Percentiles rank a stretch among this genome's conserved stretches.
These are phyloP conservation scores for Orchestia grillus DNA, from an alignment of 1,140 invertebrate species.

Conservation along the genomic window DNA sequence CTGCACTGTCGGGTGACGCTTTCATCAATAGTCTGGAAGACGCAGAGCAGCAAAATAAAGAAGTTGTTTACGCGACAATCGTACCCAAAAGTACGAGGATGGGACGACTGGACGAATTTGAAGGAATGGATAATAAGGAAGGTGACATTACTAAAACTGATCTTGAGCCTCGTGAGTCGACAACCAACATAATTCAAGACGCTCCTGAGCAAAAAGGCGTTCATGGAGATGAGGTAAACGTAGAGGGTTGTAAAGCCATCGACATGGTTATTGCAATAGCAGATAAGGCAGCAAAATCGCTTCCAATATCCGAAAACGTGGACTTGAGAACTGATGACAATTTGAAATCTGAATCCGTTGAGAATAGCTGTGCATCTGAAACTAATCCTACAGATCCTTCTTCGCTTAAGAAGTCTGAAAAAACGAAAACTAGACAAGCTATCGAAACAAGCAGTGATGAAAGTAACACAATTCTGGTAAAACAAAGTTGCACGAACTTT, in stretches of 20 bases:
- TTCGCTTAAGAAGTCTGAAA: not conserved
- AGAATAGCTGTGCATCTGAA: not conserved
- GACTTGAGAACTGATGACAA: not conserved
- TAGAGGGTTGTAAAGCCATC: not conserved
- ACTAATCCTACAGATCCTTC: not conserved
- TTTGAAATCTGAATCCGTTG: not conserved
- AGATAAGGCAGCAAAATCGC: not conserved
- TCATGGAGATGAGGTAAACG: not conserved
- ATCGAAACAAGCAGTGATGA: not conserved
- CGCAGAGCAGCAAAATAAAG: not conserved
- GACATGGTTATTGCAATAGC: not conserved
- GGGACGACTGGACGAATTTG: not conserved
- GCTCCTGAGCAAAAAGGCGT: not conserved
- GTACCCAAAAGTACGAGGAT: not conserved
- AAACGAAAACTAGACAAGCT: not conserved
- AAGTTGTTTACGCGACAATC: not conserved
- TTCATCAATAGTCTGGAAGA: not conserved
- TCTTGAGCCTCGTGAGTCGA: not conserved
- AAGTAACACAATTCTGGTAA: not conserved
- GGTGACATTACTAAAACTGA: not conserved
- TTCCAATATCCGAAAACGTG: not conserved
- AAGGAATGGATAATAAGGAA: not conserved
- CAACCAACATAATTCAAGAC: not conserved
- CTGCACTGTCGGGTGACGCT: not conserved
- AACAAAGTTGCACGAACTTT: not conserved